These are phyloP conservation scores for Hipposideros armiger DNA, from an alignment of 2,113 vertebrate species.

Conservation along the genomic window DNA sequence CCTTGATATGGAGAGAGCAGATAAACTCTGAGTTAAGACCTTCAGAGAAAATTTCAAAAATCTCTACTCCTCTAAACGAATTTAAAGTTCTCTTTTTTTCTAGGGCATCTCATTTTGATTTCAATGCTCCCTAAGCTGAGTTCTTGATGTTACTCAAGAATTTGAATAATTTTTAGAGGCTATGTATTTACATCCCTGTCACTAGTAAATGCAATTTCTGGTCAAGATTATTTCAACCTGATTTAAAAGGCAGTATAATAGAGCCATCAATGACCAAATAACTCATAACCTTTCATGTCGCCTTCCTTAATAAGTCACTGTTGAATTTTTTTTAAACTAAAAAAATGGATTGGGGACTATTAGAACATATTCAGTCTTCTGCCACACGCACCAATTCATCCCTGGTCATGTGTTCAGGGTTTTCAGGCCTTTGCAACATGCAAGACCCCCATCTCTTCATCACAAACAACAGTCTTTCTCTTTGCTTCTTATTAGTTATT, in stretches of 20 bases:
- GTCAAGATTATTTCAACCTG: constrained; percentile 76
- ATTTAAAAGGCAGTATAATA: constrained; percentile 79
- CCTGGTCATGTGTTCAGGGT: constrained; percentile 47
- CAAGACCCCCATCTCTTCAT: neutral
- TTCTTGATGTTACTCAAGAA: constrained; percentile 82
- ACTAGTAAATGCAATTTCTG: constrained; percentile 77
- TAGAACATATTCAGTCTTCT: constrained; percentile 83
- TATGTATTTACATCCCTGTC: constrained; percentile 73
- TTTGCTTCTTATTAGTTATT: neutral
- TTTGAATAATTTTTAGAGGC: constrained; percentile 77
- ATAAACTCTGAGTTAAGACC: neutral
- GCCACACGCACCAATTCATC: constrained; percentile 70
- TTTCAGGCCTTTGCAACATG: neutral
- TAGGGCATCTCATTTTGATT: constrained; percentile 79
- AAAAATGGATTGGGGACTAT: constrained; percentile 81
- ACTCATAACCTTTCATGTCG: constrained; percentile 81
- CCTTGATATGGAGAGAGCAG: neutral
- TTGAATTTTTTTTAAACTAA: constrained; percentile 71
- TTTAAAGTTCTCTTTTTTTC: constrained; percentile 62
- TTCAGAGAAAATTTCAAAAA: constrained; percentile 66
- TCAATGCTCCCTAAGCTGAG: constrained; percentile 80
- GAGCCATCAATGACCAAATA: constrained; percentile 72
- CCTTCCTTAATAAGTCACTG: constrained; percentile 78
- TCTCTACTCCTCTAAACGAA: constrained; percentile 44
- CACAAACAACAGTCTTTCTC: neutral